Evolutionary conservation across 2,113 vertebrate species (phyloP).

Genomic region (Sceloporus undulatus): DNA sequence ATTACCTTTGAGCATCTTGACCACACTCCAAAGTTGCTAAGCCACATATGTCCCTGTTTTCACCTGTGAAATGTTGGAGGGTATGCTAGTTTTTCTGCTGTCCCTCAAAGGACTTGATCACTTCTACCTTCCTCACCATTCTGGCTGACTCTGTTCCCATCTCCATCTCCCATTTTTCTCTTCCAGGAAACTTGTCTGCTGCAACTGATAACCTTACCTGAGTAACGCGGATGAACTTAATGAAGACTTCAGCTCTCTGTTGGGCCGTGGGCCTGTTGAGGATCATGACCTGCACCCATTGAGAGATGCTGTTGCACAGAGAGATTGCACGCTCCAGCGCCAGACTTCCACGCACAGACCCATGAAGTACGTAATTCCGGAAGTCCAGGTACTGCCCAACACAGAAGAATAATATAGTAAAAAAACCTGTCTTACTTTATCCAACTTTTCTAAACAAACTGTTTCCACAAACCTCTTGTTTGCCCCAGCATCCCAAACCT

Average conservation of each 20-base stretch:
- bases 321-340: constrained; percentile 88
- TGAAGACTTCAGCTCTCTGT: constrained; percentile 91
- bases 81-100: too few species aligned
- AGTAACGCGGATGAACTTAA: constrained; percentile 90
- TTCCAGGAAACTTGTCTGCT: neutral
- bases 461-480: neutral
- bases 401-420: too few species aligned
- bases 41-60: too few species aligned
- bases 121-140: neutral
- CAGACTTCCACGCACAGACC: constrained; percentile 84
- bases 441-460: neutral
- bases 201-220: constrained; percentile 78
- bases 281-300: constrained; percentile 96
- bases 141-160: neutral
- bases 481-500: too few species aligned
- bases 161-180: too few species aligned
- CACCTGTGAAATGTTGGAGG: too few species aligned
- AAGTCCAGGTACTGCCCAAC: constrained; percentile 86
- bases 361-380: constrained; percentile 86
- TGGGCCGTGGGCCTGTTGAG: constrained; percentile 89
- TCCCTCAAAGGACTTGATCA: too few species aligned
- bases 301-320: constrained; percentile 92
- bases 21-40: too few species aligned
- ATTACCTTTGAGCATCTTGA: too few species aligned
- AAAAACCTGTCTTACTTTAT: neutral